These are phyloP conservation scores for Mustelus asterias DNA, from an alignment of 2,113 vertebrate species.

Conservation along the genomic window DNA sequence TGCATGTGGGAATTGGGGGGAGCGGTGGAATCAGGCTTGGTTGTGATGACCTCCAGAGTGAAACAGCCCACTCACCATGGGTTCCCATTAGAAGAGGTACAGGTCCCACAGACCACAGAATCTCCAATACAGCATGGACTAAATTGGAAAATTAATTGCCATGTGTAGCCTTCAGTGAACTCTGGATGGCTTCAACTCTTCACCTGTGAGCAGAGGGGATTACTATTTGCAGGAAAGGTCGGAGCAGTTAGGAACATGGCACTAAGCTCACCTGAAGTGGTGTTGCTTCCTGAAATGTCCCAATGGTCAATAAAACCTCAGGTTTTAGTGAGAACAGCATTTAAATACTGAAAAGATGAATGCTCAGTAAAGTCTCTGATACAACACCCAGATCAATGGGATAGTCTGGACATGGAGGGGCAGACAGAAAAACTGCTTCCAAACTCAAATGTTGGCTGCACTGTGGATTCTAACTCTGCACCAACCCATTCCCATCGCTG, in stretches of 20 bases:
- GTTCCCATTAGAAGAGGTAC: neutral
- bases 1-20: neutral
- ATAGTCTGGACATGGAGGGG: too few species aligned
- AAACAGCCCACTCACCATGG: neutral
- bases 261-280: neutral
- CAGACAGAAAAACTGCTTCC: neutral
- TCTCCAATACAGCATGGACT: too few species aligned
- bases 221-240: neutral
- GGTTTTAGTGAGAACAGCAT: neutral
- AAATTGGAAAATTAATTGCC: neutral
- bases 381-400: neutral
- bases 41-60: neutral
- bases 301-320: neutral
- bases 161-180: neutral
- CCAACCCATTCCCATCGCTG: neutral
- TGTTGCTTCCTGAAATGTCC: neutral
- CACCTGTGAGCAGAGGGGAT: neutral
- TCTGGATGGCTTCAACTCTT: neutral
- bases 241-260: neutral
- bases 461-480: neutral
- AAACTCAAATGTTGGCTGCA: neutral
- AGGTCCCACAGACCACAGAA: too few species aligned
- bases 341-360: neutral
- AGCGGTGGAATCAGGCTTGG: neutral
- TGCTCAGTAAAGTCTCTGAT: neutral